phyloP scores from a whole-genome alignment of 1,140 invertebrate species.

The Araneus ventricosus region DNA sequence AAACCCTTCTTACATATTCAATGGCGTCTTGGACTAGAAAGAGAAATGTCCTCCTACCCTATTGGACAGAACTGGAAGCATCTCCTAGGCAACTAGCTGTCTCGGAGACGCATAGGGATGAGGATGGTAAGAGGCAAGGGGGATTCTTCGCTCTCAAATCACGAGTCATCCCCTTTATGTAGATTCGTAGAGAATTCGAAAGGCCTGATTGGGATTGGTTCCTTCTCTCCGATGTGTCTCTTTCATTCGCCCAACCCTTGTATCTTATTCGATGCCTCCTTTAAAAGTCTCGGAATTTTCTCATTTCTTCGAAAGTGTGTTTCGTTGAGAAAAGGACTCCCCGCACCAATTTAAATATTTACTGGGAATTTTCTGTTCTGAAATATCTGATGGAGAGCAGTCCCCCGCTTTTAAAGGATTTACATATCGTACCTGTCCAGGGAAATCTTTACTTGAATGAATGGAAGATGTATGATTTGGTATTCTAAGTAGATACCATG shows the following conservation, averaged over 20 bases:
- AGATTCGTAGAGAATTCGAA: constrained; percentile 64
- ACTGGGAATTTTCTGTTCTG: constrained; percentile 33
- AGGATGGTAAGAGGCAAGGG: constrained; percentile 74
- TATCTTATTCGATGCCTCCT: constrained; percentile 63
- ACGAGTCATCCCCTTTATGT: constrained; percentile 74
- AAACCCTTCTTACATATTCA: constrained; percentile 75
- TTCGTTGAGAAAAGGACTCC: constrained; percentile 21
- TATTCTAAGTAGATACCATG: constrained; percentile 29
- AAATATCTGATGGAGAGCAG: constrained; percentile 39
- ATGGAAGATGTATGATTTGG: constrained; percentile 46
- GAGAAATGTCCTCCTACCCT: constrained; percentile 70
- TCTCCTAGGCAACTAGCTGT: constrained; percentile 74
- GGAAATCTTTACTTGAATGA: constrained; percentile 63
- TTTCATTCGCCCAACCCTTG: constrained; percentile 57
- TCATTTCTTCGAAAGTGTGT: constrained; percentile 64
- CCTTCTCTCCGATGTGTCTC: constrained; percentile 47
- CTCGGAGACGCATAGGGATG: constrained; percentile 71
- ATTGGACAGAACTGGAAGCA: constrained; percentile 71
- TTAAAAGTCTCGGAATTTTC: constrained; percentile 56
- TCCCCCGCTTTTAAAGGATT: constrained; percentile 64
- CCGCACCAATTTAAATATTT: constrained; percentile 70
- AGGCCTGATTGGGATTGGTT: constrained; percentile 72
- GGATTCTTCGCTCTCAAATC: constrained; percentile 65
- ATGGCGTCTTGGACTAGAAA: constrained; percentile 73
- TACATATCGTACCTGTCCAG: constrained; percentile 68